Conservation (phyloP, 2,113 vertebrate genomes). For the Benitochromis conjunctus region DNA sequence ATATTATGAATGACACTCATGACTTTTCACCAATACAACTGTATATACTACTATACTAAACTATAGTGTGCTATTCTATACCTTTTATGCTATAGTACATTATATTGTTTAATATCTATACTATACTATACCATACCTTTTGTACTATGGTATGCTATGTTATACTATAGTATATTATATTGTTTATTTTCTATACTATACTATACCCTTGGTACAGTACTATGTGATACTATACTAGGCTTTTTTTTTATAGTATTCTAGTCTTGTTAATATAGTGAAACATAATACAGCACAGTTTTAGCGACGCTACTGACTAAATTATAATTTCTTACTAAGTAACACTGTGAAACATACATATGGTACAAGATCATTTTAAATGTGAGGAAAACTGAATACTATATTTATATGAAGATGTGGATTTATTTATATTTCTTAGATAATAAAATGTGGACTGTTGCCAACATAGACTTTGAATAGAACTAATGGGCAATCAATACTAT, state of each 20-base stretch:
- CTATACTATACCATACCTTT: not conserved
- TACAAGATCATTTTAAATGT: not conserved
- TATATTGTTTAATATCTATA: not conserved
- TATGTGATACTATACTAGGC: not conserved
- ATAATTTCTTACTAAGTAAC: not conserved
- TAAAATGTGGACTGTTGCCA: not conserved
- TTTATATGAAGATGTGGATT: not conserved
- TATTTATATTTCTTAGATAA: not conserved
- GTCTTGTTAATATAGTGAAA: not conserved
- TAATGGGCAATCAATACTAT: not conserved
- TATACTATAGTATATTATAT: not conserved
- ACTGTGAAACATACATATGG: fast-evolving
- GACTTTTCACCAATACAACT: not conserved
- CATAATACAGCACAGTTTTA: not conserved
- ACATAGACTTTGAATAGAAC: not conserved
- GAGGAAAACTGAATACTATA: not conserved
- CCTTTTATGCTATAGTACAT: not conserved
- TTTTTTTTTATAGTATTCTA: not conserved
- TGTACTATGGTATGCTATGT: not conserved
- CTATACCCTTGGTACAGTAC: not conserved
- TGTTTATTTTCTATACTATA: not conserved
- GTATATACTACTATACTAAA: not conserved
- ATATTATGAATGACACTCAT: not conserved
- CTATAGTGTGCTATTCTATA: not conserved
- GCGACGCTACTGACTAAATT: not conserved